Conservation (phyloP, 2,113 vertebrate species). For the Ceyx melanurus region DNA sequence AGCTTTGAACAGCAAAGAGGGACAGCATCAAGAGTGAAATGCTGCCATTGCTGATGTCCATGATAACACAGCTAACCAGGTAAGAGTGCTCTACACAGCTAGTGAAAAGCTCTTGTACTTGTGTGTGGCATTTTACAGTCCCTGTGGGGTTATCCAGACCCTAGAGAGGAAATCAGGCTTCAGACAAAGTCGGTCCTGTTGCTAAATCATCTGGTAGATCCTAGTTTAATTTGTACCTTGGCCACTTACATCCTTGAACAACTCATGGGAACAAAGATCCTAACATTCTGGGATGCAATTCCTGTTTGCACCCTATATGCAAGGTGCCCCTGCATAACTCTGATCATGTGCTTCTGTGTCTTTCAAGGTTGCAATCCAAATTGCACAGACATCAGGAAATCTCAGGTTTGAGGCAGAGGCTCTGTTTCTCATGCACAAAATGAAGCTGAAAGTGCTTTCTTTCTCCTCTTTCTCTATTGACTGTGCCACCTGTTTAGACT, state of each 20-base stretch:
- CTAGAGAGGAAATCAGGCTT: background rate
- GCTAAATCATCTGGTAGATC: background rate
- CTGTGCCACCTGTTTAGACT: background rate
- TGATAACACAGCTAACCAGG: background rate
- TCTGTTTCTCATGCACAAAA: background rate
- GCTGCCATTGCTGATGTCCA: background rate
- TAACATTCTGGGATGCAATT: background rate
- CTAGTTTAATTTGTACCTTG: background rate
- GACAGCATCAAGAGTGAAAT: background rate
- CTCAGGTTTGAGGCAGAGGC: background rate
- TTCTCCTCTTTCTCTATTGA: background rate
- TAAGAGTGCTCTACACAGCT: background rate
- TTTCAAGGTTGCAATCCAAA: background rate
- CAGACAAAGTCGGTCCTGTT: background rate
- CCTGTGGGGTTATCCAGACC: background rate
- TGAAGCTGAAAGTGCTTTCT: background rate
- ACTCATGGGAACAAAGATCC: background rate
- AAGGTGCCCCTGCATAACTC: background rate
- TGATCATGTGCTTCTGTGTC: background rate
- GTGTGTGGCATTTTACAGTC: background rate
- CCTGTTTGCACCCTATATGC: background rate
- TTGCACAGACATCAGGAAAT: background rate
- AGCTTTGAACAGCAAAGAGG: background rate
- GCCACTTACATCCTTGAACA: background rate
- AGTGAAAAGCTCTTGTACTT: accelerated